Evolutionary conservation across 2,797 vertebrate genomes (phyloP).

Genomic region (Myripristis murdjan): DNA sequence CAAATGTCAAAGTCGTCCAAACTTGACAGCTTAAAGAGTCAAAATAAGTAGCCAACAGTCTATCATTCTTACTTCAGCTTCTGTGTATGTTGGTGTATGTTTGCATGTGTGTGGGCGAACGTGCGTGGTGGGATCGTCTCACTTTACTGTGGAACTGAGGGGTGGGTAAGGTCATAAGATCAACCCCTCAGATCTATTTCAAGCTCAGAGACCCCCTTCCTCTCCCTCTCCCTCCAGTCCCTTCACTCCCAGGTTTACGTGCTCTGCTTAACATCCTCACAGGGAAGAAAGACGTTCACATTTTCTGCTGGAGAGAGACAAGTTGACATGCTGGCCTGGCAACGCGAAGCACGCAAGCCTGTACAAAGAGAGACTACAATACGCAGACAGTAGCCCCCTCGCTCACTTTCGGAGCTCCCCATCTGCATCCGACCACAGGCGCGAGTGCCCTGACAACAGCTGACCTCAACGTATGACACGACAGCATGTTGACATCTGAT

Average conservation of each 20-base stretch:
- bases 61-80: neutral
- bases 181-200: constrained; percentile 58
- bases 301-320: neutral
- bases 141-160: constrained; percentile 40
- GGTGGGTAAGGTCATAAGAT: constrained; percentile 52
- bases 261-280: neutral
- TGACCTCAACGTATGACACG: constrained; percentile 3
- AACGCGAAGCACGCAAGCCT: neutral
- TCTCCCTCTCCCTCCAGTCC: constrained; percentile 36
- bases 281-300: neutral
- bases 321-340: neutral
- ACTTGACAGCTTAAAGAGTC: neutral
- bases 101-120: constrained; percentile 13
- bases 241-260: constrained; percentile 23
- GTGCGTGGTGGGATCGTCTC: constrained; percentile 31
- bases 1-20: too few species aligned
- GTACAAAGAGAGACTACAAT: neutral
- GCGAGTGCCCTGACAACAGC: neutral
- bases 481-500: neutral
- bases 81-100: constrained; percentile 2
- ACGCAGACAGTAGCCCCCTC: neutral
- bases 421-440: neutral
- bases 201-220: constrained; percentile 17
- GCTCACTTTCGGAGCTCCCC: too few species aligned
- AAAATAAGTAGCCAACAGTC: too few species aligned